These are phyloP conservation scores for Idaea dimidiata DNA, from an alignment of 2,888 invertebrate species.

Conservation along the genomic window DNA sequence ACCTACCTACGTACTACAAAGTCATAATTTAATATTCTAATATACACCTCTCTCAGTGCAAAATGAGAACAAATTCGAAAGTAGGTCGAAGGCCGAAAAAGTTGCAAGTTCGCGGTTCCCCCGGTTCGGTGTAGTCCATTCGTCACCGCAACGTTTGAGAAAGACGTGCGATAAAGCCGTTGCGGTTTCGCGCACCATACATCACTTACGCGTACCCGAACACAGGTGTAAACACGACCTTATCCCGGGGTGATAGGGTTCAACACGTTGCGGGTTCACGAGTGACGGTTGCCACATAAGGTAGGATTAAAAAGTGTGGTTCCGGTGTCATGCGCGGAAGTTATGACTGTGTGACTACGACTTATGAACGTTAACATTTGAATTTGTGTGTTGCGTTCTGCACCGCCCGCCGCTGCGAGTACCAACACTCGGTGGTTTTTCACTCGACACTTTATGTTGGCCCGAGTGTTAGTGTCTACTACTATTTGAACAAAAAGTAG, in stretches of 20 bases:
- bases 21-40: conserved; percentile 1
- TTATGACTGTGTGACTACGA: conserved; percentile 26
- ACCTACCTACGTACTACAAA: background rate
- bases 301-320: conserved; percentile 36
- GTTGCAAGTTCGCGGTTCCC: conserved; percentile 16
- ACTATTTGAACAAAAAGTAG: background rate
- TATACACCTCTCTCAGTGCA: background rate
- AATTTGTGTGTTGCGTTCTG: conserved; percentile 17
- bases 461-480: background rate
- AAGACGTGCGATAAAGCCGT: conserved; percentile 35
- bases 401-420: background rate
- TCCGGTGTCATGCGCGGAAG: conserved; percentile 30
- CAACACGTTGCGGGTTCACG: conserved; percentile 4
- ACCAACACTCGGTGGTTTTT: background rate
- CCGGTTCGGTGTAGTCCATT: conserved; percentile 22
- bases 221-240: conserved; percentile 8
- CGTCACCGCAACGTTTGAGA: conserved; percentile 34
- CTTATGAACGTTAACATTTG: conserved; percentile 30
- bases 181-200: conserved; percentile 32
- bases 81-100: conserved; percentile 21
- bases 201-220: conserved; percentile 26
- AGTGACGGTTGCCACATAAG: conserved; percentile 25
- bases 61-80: conserved; percentile 7
- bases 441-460: background rate
- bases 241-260: conserved; percentile 9